Conservation (phyloP, 2,888 invertebrate genomes). For the Apotomis betuletana region DNA sequence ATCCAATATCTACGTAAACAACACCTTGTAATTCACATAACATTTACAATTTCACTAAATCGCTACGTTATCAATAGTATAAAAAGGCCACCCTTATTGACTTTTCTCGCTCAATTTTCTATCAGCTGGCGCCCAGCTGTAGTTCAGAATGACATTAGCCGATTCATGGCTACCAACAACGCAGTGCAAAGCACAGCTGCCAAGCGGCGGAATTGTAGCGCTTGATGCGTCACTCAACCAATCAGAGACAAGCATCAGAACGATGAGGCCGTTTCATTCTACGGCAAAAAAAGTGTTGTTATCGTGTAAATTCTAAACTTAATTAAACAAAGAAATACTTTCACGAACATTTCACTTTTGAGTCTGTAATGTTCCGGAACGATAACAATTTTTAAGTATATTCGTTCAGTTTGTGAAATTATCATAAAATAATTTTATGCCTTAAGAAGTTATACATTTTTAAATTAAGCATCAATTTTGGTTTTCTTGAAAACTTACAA, state of each 20-base stretch:
- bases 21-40: constrained; percentile 57
- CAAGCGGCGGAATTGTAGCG: constrained; percentile 49
- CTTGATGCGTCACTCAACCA: constrained; percentile 57
- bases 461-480: too few relatives aligned
- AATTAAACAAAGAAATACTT: background rate
- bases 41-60: constrained; percentile 50
- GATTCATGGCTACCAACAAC: constrained; percentile 58
- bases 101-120: constrained; percentile 75
- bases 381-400: background rate
- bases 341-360: background rate
- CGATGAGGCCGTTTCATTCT: constrained; percentile 53
- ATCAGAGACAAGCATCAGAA: constrained; percentile 58
- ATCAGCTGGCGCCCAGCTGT: constrained; percentile 83
- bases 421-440: too few relatives aligned
- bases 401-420: too few relatives aligned
- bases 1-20: constrained; percentile 44
- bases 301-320: background rate
- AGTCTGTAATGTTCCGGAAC: background rate
- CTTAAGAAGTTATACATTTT: too few relatives aligned
- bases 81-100: constrained; percentile 65
- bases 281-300: constrained; percentile 38
- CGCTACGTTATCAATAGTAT: constrained; percentile 60
- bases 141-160: constrained; percentile 63
- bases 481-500: background rate
- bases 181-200: constrained; percentile 49